Evolutionary conservation across 2,797 vertebrate species (phyloP).

Genomic region (Myotis vivesi): DNA sequence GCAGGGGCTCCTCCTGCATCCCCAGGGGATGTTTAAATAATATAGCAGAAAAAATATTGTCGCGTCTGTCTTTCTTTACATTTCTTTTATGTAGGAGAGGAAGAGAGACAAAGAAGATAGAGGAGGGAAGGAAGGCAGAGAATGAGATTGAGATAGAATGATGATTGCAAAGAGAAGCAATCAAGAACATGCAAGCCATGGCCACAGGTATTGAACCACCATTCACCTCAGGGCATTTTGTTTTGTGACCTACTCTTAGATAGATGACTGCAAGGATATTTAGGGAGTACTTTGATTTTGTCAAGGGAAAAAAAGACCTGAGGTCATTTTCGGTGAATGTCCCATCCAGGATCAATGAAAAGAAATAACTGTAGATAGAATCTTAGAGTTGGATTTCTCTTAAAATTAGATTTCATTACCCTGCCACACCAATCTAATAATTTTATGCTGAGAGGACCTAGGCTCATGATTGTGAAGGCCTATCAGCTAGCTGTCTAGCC

Average conservation of each 20-base stretch:
- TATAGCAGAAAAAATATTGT: background rate
- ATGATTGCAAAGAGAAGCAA: background rate
- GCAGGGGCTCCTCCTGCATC: too few species aligned
- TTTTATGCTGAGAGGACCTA: background rate
- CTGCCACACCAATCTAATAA: background rate
- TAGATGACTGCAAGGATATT: background rate
- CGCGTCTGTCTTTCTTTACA: background rate
- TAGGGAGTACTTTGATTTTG: background rate
- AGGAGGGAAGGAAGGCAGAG: background rate
- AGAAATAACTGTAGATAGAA: background rate
- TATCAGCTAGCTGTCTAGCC: background rate
- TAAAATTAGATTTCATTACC: background rate
- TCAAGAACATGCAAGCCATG: background rate
- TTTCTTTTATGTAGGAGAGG: background rate
- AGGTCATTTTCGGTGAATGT: slow-evolving; percentile 42
- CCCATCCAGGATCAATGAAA: slow-evolving; percentile 34
- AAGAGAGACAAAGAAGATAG: background rate
- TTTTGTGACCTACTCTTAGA: background rate
- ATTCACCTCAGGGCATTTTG: background rate
- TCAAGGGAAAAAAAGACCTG: background rate
- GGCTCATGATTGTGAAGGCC: background rate
- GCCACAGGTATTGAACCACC: background rate
- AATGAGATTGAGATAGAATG: background rate
- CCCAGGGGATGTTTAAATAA: background rate
- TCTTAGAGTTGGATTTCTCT: background rate